A percentile compares a stretch with the other conserved stretches of the same genome.
Conservation (phyloP, 92 coral and sea anemone species). For the Actinernus sp. region DNA sequence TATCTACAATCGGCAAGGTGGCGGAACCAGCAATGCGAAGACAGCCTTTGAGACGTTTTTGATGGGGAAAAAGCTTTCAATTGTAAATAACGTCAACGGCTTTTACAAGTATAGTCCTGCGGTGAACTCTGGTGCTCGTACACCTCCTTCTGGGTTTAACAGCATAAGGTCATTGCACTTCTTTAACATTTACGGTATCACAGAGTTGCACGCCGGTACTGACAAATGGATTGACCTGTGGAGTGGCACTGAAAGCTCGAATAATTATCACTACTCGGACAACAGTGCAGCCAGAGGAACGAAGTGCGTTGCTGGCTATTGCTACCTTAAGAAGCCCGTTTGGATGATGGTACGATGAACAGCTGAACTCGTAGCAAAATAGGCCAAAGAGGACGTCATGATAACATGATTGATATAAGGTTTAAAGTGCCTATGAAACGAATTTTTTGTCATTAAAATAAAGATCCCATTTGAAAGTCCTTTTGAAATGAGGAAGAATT, state of each 20-base stretch:
- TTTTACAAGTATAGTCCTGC: constrained; percentile 71
- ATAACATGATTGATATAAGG: too few species aligned
- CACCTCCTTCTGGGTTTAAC: constrained; percentile 40
- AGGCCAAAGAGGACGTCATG: too few species aligned
- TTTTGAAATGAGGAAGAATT: too few species aligned
- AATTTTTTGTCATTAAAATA: too few species aligned
- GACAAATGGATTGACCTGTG: constrained; percentile 71
- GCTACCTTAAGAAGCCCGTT: constrained; percentile 57
- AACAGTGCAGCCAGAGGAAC: constrained; percentile 43
- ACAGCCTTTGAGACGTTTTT: constrained; percentile 49
- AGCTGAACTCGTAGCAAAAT: too few species aligned
- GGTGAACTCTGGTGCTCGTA: constrained; percentile 27
- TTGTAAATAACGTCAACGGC: constrained; percentile 23
- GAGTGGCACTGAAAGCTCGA: constrained; percentile 11
- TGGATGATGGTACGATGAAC: constrained; percentile 84
- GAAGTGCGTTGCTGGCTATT: constrained; percentile 78
- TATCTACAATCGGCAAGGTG: constrained; percentile 60
- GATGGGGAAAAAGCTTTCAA: constrained; percentile 21
- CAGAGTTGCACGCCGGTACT: constrained; percentile 16
- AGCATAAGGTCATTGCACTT: constrained; percentile 7
- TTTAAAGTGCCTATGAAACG: too few species aligned
- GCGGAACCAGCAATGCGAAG: constrained; percentile 53
- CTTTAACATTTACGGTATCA: constrained; percentile 5
- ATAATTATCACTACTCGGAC: constrained; percentile 54
- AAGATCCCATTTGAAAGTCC: too few species aligned